Evolutionary conservation across 1,140 invertebrate genomes (phyloP), one percentile per base, ranked within the genome.

Genomic region (Drosophila tsacasi): DNA sequence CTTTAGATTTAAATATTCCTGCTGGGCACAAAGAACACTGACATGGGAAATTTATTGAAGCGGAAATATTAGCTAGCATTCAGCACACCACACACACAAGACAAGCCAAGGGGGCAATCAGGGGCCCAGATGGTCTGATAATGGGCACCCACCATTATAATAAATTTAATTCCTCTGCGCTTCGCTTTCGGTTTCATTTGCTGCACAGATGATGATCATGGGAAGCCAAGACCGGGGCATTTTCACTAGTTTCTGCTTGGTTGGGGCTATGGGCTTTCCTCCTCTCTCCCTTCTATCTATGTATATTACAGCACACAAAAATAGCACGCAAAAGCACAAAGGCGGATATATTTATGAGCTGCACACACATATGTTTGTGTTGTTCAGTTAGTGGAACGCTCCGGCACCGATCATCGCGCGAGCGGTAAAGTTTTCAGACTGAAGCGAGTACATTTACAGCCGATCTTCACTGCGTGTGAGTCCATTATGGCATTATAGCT

Each of bases 81-180:
- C 39, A 50, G 19, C 37, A 67, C 35, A 35, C 32, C 5, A 30
- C 35, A 13, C 35, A 13, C 12, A 75, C 17, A 39, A 19, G 7
- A 13, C 5, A 10, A 25, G 21, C 21, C 17, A 21, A 46, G 25
- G 17, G 27, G 39, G 49, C 39, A 60, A 52, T 55, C 55, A 35
- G 23, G 32, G 42, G 30, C 47, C 39, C 55, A 81, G 57, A 72
- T 52, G 71, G 63, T 60, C 63, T 46, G 42, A 62, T 76, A 57
- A 60, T 50, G 30, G 58, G 27, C 49, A 78, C 75, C 64, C 75
- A 86, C 84, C 66, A 89, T 83, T 79, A 60, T 80, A 55, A 42
- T 40, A 42, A 40, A 63, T 76, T 68, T 66, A 35, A 54, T 63
- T 42, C 67, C 76, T 60, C 27, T 64, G 52, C 32, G 35, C 15